Conservation (phyloP, 2,888 invertebrate genomes). For the Omphaloscelis lunosa region DNA sequence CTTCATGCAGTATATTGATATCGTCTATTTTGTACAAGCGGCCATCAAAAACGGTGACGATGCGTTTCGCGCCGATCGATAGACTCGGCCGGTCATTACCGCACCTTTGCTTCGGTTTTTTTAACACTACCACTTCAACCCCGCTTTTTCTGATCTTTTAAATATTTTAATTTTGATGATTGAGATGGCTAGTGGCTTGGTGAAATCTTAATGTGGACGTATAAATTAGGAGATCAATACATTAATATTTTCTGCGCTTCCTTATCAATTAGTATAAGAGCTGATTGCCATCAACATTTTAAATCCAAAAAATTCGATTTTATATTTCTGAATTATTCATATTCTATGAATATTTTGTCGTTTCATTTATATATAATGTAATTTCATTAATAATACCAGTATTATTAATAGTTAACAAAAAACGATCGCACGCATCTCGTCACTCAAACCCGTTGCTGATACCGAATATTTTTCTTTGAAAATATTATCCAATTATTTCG, state of each 20-base stretch:
- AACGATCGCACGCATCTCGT: neutral
- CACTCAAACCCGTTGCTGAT: neutral
- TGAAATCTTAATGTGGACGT: neutral
- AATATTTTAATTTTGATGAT: slow-evolving; percentile 55
- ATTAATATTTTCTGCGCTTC: neutral
- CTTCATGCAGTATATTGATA: slow-evolving; percentile 62
- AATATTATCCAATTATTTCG: neutral
- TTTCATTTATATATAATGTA: too few relatives aligned
- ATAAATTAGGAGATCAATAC: neutral
- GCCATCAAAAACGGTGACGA: slow-evolving; percentile 86
- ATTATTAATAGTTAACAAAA: neutral
- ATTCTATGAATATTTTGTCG: neutral
- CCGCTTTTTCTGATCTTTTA: slow-evolving; percentile 29
- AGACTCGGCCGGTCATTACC: slow-evolving; percentile 74
- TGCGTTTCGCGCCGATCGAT: slow-evolving; percentile 81
- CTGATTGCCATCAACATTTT: neutral
- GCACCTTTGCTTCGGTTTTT: slow-evolving; percentile 62
- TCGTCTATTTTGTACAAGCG: slow-evolving; percentile 71
- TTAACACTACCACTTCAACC: slow-evolving; percentile 47
- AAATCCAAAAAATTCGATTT: neutral
- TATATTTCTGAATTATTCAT: neutral
- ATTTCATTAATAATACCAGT: too few relatives aligned
- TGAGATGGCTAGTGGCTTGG: slow-evolving; percentile 3
- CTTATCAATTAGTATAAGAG: neutral
- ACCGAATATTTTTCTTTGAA: slow-evolving; percentile 3